phyloP scores from a whole-genome alignment of 2,888 invertebrate genomes.

The Hirtodrosophila confusa region DNA sequence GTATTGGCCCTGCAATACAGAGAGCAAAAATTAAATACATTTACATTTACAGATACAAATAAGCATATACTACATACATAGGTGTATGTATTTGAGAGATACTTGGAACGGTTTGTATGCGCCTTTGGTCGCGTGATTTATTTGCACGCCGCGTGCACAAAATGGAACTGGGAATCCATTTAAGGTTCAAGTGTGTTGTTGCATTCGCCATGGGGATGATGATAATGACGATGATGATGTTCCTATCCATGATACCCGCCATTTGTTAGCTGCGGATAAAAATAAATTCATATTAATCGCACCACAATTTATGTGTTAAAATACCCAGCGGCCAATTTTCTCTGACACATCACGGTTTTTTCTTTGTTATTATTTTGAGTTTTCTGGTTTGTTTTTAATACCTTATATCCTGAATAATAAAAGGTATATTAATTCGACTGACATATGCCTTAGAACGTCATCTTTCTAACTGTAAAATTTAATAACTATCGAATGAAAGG shows the following conservation, averaged over 20 bases:
- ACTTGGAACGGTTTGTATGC: constrained; percentile 36
- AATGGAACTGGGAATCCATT: constrained; percentile 71
- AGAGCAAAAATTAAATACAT: constrained; percentile 71
- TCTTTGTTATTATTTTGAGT: constrained; percentile 6
- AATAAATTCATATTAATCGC: constrained; percentile 65
- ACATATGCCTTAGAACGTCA: too few species aligned
- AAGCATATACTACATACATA: constrained; percentile 15
- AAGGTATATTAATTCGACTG: background rate
- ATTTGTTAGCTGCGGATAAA: constrained; percentile 42
- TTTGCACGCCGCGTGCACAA: constrained; percentile 60
- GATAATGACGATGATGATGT: constrained; percentile 30
- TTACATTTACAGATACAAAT: constrained; percentile 14
- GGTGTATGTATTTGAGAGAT: constrained; percentile 2
- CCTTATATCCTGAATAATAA: background rate
- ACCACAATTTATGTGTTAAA: constrained; percentile 45
- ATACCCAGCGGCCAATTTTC: constrained; percentile 27
- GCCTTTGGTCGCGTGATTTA: constrained; percentile 65
- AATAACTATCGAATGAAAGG: too few species aligned
- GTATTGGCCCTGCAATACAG: constrained; percentile 31
- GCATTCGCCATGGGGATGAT: constrained; percentile 32
- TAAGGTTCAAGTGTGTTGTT: constrained; percentile 63
- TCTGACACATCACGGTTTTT: constrained; percentile 46
- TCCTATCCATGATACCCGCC: constrained; percentile 2
- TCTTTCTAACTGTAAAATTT: background rate
- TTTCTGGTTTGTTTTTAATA: background rate